A percentile compares a stretch with the other conserved stretches of the same genome.
These are phyloP conservation scores for Cirrhinus molitorella DNA, from an alignment of 2,797 vertebrate genomes.

Conservation along the genomic window DNA sequence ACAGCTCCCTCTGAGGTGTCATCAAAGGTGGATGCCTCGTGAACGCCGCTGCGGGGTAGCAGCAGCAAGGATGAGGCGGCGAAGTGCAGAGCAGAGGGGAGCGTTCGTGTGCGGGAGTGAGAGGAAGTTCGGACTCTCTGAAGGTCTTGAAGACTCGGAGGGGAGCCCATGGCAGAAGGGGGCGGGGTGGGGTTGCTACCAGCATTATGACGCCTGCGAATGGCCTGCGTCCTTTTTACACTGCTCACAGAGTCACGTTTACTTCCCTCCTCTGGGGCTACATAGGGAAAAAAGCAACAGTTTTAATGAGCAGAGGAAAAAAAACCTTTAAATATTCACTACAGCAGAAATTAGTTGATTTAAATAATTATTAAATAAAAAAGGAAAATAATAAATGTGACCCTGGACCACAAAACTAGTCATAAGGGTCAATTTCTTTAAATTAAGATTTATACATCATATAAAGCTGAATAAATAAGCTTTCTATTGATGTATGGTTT, in stretches of 20 bases:
- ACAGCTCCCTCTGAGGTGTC: conserved; percentile 92
- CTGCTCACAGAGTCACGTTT: conserved; percentile 85
- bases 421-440: no score
- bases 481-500: no score
- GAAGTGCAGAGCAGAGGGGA: conserved; percentile 90
- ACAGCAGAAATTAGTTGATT: not conserved
- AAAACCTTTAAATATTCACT: not conserved
- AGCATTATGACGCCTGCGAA: conserved; percentile 89
- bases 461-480: no score
- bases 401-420: no score
- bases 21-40: conserved; percentile 91
- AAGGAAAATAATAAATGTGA: not conserved
- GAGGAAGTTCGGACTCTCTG: conserved; percentile 86
- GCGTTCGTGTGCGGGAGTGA: conserved; percentile 85
- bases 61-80: conserved; percentile 89
- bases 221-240: conserved; percentile 89
- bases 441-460: no score
- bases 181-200: conserved; percentile 93
- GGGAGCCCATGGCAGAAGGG: conserved; percentile 91
- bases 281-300: conserved; percentile 5
- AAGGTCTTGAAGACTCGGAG: conserved; percentile 90
- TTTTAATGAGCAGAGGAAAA: conserved; percentile 51
- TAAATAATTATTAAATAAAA: not conserved
- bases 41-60: conserved; percentile 86
- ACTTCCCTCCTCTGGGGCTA: conserved; percentile 78